Conservation (phyloP, 2,113 vertebrate genomes). For the Rissa tridactyla region DNA sequence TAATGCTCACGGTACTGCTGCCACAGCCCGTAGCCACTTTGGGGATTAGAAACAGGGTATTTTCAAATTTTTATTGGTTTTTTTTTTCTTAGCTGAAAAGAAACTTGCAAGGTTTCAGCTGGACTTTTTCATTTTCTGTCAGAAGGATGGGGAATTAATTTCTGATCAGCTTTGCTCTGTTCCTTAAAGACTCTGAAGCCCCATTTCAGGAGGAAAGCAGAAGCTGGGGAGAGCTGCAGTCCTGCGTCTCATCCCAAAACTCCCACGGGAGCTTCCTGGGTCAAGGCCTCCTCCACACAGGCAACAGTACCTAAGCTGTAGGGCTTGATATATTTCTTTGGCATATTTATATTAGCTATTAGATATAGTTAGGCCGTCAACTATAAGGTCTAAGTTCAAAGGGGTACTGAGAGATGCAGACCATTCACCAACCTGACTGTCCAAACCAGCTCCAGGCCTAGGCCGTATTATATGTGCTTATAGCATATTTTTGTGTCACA, state of each 20-base stretch:
- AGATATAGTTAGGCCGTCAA: not conserved
- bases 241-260: not conserved
- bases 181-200: not conserved
- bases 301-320: not conserved
- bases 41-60: not conserved
- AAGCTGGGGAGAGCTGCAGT: not conserved
- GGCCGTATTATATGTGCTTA: not conserved
- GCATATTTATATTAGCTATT: not conserved
- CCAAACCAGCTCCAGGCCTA: not conserved
- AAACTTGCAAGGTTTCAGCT: not conserved
- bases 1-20: not conserved
- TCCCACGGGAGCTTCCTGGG: not conserved
- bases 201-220: not conserved
- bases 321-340: not conserved
- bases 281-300: not conserved
- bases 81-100: not conserved
- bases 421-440: accelerated
- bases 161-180: not conserved
- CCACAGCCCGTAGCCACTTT: not conserved
- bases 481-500: not conserved
- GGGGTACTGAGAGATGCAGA: not conserved
- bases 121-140: not conserved
- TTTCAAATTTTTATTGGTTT: not conserved
- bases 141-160: not conserved
- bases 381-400: not conserved